Evolutionary conservation across 2,113 vertebrate species (phyloP).

Genomic region (Danionella cerebrum): DNA sequence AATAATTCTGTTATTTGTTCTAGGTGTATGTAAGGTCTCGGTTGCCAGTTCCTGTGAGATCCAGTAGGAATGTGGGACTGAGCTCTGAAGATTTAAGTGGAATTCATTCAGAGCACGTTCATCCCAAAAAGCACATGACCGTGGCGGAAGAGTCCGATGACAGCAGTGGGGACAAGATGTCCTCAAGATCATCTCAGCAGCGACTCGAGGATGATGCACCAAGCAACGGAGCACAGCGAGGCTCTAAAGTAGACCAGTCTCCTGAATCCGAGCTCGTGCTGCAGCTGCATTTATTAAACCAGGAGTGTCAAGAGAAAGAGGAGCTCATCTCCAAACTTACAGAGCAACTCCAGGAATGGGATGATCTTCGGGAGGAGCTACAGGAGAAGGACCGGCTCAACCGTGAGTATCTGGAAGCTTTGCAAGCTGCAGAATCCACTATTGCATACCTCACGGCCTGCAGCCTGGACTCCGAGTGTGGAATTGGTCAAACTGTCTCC

Average conservation of each 20-base stretch:
- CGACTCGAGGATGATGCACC: background rate
- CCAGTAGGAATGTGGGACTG: slow-evolving; percentile 30
- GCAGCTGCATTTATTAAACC: slow-evolving; percentile 66
- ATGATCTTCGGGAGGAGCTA: slow-evolving; percentile 52
- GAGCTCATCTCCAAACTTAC: slow-evolving; percentile 52
- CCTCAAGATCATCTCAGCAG: background rate
- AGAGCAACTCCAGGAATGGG: slow-evolving; percentile 49
- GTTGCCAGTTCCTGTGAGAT: slow-evolving; percentile 70
- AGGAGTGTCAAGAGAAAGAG: slow-evolving; percentile 68
- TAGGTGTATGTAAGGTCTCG: slow-evolving; percentile 71
- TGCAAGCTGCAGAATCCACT: slow-evolving; percentile 64
- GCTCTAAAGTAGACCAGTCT: background rate
- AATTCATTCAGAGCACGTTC: background rate
- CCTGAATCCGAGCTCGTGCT: slow-evolving; percentile 35
- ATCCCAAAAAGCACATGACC: background rate
- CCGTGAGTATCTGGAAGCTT: slow-evolving; percentile 48
- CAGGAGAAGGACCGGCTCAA: slow-evolving; percentile 56
- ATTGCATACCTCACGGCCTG: slow-evolving; percentile 68
- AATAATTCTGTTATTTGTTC: slow-evolving; percentile 14
- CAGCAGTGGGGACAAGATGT: slow-evolving; percentile 19
- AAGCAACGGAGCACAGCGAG: background rate
- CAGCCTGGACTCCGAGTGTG: slow-evolving; percentile 57
- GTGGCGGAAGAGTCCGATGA: background rate
- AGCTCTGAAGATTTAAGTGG: slow-evolving; percentile 32
- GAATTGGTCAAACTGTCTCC: slow-evolving; percentile 22